Base-by-base conservation (phyloP, 2,888 invertebrate genomes). In the Siphonodentalium dalli region DNA sequence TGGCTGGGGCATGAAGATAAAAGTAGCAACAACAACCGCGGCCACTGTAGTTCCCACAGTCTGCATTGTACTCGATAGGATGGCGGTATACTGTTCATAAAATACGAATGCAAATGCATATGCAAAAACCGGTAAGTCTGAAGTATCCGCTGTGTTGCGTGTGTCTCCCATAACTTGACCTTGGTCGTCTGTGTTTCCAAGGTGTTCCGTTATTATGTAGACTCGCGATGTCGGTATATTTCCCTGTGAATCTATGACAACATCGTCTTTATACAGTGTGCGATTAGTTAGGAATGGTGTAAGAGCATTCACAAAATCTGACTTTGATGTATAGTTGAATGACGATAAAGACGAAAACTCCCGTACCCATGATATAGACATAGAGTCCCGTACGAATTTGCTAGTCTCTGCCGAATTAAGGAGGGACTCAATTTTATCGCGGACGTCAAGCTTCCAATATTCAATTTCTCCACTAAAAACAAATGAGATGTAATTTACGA, bases 171-270 rank as follows among this genome's bases (percentile, higher is more conserved):
- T 70, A 33, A 68, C 53, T 9, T 62, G 29, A 0, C 66, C 71
- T 38, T 73, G 69, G 8, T 54, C 38, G 24, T 53, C 54, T 6
- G 93, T 92, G 47, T 93, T 91, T 47, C 89, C 90, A 38, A 95
- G 90, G 72, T 93, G 91, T 3, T 92, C 89, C 0, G 93, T 92
- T 81, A 93, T 92, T 43, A 95, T 89, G 39, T 94, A 83, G 75
- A 92, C 91, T 53, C 95, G 85, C 38, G 92, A 92, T 1, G 92
- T 92, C 3, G 89, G 74, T 24, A 95, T 87, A 86, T 29, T 54
- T 4, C 37, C 47, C 2, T 55, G 47, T 2, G 31, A 28, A 35
- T 56, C 64, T 18, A 70, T 53, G 8, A 49, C 42, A 31, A 66
- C 38, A 53, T 66, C 65, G 33, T 60, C 62, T 18, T 41, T 21